Base-by-base conservation (phyloP, 1,140 invertebrate genomes). In the Bombus difficillimus region DNA sequence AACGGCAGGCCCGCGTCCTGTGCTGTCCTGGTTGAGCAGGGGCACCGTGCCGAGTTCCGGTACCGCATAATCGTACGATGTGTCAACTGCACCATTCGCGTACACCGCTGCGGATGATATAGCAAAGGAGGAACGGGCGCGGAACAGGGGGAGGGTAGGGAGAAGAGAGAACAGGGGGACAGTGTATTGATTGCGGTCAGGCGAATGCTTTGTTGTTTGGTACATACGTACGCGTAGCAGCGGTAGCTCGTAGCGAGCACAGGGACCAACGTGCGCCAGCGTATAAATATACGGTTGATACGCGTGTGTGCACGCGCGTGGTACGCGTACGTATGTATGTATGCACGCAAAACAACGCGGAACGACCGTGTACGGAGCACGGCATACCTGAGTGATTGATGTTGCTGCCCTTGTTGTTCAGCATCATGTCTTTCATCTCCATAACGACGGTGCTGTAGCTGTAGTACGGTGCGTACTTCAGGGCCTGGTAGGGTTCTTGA, bases 401-500 rank as follows among this genome's bases (percentile, higher is more conserved):
- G 85, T 91, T 94, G 82, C 94, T 93, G 53, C 95, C 95, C 88
- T 96, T 97, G 87, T 96, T 96, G 90, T 97, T 96, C 88, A 95
- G 95, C 91, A 96, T 95, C 92, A 97, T 96, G 92, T 97, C 97
- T 92, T 97, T 96, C 97, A 97, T 97, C 93, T 97, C 97, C 95
- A 97, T 96, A 90, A 97, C 96, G 39, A 97, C 97, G 18, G 97
- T 97, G 92, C 97, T 97, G 94, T 97, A 97, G 91, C 97, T 97
- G 92, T 97, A 97, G 92, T 97, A 97, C 2, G 97, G 97, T 3
- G 97, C 96, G 91, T 97, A 97, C 90, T 97, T 97, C 77, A 97
- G 95, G 1, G 97, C 97, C 92, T 97, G 97, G 94, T 97, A 97
- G 13, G 97, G 97, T 94, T 98, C 97, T 92, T 97, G 97, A 94